These are phyloP conservation scores for Eufriesea mexicana DNA, from an alignment of 1,140 invertebrate species.

Conservation along the genomic window DNA sequence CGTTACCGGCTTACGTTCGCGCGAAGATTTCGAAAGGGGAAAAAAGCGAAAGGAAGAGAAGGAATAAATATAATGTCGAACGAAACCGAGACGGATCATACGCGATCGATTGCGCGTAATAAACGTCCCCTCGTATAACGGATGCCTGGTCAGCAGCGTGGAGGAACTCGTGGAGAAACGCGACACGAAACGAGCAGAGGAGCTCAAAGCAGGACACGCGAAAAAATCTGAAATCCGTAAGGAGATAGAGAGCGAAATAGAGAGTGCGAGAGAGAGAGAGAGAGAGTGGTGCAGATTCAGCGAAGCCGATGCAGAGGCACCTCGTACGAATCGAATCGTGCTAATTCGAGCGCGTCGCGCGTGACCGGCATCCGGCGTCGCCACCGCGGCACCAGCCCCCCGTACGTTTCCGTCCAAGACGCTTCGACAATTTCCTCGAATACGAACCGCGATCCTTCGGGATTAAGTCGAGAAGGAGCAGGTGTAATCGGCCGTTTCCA, in stretches of 20 bases:
- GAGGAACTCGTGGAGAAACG: neutral
- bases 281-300: constrained; percentile 50
- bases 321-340: constrained; percentile 56
- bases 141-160: constrained; percentile 16
- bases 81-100: too few species aligned
- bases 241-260: neutral
- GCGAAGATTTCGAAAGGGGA: too few species aligned
- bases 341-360: constrained; percentile 64
- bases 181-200: too few species aligned
- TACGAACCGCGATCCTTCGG: constrained; percentile 52
- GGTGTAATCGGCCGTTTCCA: constrained; percentile 55
- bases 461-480: constrained; percentile 47
- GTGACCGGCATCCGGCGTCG: constrained; percentile 57
- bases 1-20: neutral
- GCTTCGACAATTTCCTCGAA: constrained; percentile 53
- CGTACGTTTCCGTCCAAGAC: constrained; percentile 23
- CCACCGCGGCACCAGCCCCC: too few species aligned
- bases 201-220: neutral
- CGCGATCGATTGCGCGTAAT: too few species aligned
- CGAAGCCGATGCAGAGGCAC: constrained; percentile 37
- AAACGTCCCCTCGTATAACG: too few species aligned
- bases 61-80: too few species aligned
- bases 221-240: neutral
- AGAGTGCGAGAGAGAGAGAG: neutral
- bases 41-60: too few species aligned